Conservation (phyloP, 2,797 vertebrate species). For the Sebastes taczanowskii region DNA sequence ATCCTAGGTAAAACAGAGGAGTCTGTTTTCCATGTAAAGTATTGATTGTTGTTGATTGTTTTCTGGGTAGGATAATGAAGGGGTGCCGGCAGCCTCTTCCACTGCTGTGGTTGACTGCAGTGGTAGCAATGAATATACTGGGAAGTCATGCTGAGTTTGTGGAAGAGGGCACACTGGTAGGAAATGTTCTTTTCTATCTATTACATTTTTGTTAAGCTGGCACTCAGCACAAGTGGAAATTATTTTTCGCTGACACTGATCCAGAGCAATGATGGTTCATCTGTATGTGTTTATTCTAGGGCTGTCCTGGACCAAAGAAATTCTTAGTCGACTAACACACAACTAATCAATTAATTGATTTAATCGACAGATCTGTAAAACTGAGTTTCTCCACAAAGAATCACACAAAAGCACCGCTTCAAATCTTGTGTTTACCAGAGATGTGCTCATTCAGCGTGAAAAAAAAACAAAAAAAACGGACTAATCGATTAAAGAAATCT, state of each 20-base stretch:
- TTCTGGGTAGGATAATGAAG: conserved; percentile 36
- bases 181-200: background rate
- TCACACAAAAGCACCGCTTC: too few species aligned
- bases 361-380: too few species aligned
- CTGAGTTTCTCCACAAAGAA: too few species aligned
- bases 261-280: background rate
- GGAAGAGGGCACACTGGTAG: background rate
- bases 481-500: too few species aligned
- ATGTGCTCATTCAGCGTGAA: too few species aligned
- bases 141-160: background rate
- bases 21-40: background rate
- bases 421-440: too few species aligned
- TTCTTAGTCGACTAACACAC: too few species aligned
- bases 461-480: too few species aligned
- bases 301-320: too few species aligned
- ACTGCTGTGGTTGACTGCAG: conserved; percentile 35
- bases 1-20: background rate
- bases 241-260: background rate
- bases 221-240: background rate
- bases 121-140: background rate
- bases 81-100: background rate
- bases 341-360: too few species aligned
- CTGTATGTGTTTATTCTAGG: background rate
- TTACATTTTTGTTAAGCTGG: background rate
- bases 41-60: background rate